phyloP scores from a whole-genome alignment of 1,140 invertebrate genomes.

The Drosophila orosa region DNA sequence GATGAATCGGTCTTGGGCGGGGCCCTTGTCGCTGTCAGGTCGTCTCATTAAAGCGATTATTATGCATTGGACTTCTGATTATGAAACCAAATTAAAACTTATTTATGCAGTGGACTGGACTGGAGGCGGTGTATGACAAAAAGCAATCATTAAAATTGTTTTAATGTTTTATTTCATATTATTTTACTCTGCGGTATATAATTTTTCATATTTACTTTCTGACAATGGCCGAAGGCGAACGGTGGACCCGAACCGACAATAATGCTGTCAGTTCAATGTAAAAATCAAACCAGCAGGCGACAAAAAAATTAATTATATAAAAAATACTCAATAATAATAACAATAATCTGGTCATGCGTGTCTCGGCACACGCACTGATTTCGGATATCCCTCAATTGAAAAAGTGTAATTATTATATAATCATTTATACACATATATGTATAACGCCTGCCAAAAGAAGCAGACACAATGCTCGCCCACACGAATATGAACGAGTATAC shows the following conservation, averaged over 20 bases:
- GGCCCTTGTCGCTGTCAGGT: constrained; percentile 51
- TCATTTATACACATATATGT: constrained; percentile 41
- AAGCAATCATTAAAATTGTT: constrained; percentile 57
- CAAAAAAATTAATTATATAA: constrained; percentile 64
- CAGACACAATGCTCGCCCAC: constrained; percentile 4
- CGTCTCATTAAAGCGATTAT: constrained; percentile 79
- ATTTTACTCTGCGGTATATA: constrained; percentile 53
- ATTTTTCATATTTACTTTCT: constrained; percentile 71
- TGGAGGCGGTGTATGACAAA: constrained; percentile 34
- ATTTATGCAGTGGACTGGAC: constrained; percentile 64
- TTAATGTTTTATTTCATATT: constrained; percentile 40
- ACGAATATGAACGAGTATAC: not conserved
- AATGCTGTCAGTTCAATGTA: constrained; percentile 47
- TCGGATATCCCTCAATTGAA: constrained; percentile 55
- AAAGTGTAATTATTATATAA: constrained; percentile 74
- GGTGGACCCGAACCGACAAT: constrained; percentile 17
- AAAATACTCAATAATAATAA: constrained; percentile 66
- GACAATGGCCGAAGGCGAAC: constrained; percentile 43
- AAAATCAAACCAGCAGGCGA: constrained; percentile 59
- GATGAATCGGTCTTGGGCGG: constrained; percentile 54
- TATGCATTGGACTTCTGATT: constrained; percentile 78
- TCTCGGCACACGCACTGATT: constrained; percentile 54
- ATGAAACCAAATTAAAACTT: constrained; percentile 78
- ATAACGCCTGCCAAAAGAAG: not conserved
- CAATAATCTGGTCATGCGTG: constrained; percentile 61